A percentile compares a stretch with the other conserved stretches of the same genome.
Conservation (phyloP, 2,888 invertebrate species). For the Marronus borbonicus region DNA sequence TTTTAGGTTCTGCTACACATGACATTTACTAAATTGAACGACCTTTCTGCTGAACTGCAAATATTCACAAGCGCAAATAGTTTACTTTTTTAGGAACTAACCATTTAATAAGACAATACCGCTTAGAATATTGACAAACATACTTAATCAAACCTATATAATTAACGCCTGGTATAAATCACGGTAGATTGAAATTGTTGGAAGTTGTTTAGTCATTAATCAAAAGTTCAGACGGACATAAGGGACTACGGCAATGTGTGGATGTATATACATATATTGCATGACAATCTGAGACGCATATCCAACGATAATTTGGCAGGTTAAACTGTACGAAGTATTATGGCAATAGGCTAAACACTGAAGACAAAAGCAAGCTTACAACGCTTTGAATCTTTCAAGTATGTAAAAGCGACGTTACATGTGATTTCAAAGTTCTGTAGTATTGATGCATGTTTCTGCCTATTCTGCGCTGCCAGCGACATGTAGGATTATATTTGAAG, state of each 20-base stretch:
- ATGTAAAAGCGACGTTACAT: no score
- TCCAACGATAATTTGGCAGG: conserved; percentile 6
- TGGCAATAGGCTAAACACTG: background rate
- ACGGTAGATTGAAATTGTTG: conserved; percentile 45
- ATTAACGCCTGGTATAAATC: conserved; percentile 43
- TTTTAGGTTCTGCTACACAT: no score
- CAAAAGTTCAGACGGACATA: conserved; percentile 43
- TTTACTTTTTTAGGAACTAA: no score
- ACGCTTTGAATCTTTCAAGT: no score
- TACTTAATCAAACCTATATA: conserved; percentile 43
- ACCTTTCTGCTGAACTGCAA: no score
- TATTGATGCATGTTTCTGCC: no score
- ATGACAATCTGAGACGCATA: conserved; percentile 37
- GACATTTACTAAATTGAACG: no score
- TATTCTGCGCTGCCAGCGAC: no score
- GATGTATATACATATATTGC: conserved; percentile 1
- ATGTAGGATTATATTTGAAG: no score
- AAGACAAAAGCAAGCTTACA: no score
- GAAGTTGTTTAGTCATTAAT: conserved; percentile 35
- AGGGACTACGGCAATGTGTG: conserved; percentile 18
- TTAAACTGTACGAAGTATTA: background rate
- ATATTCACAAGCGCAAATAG: no score
- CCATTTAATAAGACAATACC: background rate
- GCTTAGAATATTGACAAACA: conserved; percentile 33
- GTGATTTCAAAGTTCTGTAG: no score